Evolutionary conservation across 2,888 invertebrate genomes (phyloP).

Genomic region (Seladonia tumulorum): DNA sequence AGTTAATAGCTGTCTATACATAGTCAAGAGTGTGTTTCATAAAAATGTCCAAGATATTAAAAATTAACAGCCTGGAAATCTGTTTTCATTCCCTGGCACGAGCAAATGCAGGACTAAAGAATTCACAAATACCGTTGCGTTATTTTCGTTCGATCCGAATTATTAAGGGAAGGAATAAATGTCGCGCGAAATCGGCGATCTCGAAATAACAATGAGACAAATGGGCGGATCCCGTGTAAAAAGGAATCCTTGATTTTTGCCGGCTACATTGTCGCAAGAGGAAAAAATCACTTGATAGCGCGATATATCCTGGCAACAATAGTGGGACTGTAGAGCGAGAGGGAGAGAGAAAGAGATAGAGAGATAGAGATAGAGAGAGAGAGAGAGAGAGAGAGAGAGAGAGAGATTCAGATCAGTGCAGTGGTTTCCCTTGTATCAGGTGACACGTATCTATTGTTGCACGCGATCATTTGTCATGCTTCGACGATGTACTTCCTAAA

Average conservation of each 20-base stretch:
- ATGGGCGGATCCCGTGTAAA: neutral
- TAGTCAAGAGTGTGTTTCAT: too few species aligned
- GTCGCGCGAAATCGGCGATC: too few species aligned
- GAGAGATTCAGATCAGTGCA: slow-evolving; percentile 50
- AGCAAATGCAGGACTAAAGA: too few species aligned
- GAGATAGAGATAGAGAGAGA: neutral
- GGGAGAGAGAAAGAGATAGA: neutral
- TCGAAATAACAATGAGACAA: too few species aligned
- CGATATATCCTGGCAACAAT: slow-evolving; percentile 63
- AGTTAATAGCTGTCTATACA: too few species aligned
- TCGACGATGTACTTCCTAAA: slow-evolving; percentile 60
- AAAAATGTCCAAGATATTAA: too few species aligned
- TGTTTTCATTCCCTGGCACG: too few species aligned
- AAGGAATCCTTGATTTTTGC: slow-evolving; percentile 9
- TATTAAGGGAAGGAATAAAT: too few species aligned
- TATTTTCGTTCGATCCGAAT: too few species aligned
- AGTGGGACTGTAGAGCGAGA: slow-evolving; percentile 17
- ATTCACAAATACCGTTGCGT: too few species aligned
- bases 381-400: neutral
- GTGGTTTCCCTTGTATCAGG: slow-evolving; percentile 60
- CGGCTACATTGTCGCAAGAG: neutral
- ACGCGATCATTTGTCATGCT: slow-evolving; percentile 65
- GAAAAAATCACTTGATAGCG: slow-evolving; percentile 47
- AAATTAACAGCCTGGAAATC: too few species aligned
- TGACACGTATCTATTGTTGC: slow-evolving; percentile 65